These are phyloP conservation scores for Xiphophorus maculatus DNA, from an alignment of 2,113 vertebrate species.

Conservation along the genomic window DNA sequence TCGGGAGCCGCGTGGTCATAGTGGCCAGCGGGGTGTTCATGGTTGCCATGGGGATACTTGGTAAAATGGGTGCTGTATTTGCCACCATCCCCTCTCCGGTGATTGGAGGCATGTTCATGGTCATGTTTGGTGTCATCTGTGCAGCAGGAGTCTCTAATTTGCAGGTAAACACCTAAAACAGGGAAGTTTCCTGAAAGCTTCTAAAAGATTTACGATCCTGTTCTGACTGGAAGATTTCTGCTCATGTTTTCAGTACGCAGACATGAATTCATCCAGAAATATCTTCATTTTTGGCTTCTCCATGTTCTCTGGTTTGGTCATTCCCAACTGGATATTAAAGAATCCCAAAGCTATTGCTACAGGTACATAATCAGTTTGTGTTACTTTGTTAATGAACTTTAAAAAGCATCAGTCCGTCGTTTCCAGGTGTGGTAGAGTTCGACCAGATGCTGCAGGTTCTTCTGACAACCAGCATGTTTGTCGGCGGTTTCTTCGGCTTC, in stretches of 20 bases:
- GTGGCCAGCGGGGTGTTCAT: slow-evolving; percentile 84
- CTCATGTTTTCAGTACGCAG: slow-evolving; percentile 82
- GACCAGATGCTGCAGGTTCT: slow-evolving; percentile 94
- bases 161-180: slow-evolving; percentile 80
- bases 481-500: slow-evolving; percentile 92
- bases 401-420: neutral
- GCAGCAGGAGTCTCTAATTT: slow-evolving; percentile 93
- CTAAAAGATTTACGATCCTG: neutral
- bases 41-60: slow-evolving; percentile 88
- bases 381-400: neutral
- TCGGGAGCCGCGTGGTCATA: slow-evolving; percentile 94
- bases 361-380: slow-evolving; percentile 74
- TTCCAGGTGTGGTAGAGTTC: slow-evolving; percentile 84
- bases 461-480: slow-evolving; percentile 96
- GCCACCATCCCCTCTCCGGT: slow-evolving; percentile 92
- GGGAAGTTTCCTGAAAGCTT: rapidly evolving
- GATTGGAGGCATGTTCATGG: slow-evolving; percentile 93
- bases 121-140: slow-evolving; percentile 93
- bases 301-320: slow-evolving; percentile 86
- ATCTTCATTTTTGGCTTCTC: slow-evolving; percentile 97
- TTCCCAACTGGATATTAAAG: slow-evolving; percentile 91
- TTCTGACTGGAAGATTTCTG: neutral
- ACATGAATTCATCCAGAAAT: slow-evolving; percentile 97
- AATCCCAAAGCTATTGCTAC: slow-evolving; percentile 82
- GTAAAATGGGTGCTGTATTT: slow-evolving; percentile 90